Evolutionary conservation across 2,113 vertebrate species (phyloP).

Genomic region (Talpa occidentalis): DNA sequence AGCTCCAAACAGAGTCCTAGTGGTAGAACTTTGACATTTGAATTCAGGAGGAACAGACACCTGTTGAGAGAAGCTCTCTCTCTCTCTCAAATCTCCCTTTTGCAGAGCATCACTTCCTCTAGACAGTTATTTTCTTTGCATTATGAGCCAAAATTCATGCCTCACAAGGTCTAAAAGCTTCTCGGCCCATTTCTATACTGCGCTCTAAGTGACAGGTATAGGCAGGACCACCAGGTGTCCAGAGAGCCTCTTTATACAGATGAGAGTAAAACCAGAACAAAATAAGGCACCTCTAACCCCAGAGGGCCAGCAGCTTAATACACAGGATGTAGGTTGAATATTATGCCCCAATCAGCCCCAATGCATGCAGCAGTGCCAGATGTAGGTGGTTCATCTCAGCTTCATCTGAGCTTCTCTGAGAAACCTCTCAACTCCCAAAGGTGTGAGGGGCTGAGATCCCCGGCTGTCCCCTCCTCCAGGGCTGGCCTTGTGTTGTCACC

Average conservation of each 20-base stretch:
- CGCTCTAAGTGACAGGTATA: background rate
- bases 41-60: background rate
- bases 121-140: background rate
- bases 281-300: background rate
- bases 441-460: background rate
- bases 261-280: background rate
- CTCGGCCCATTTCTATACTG: background rate
- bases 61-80: background rate
- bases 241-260: background rate
- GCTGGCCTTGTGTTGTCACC: too few relatives aligned
- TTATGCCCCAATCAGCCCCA: too few relatives aligned
- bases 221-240: accelerated
- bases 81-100: background rate
- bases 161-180: too few relatives aligned
- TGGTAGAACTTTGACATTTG: background rate
- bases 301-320: background rate
- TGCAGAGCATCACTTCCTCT: background rate
- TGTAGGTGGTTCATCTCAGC: background rate
- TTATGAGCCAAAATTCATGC: background rate
- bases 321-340: background rate
- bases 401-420: background rate
- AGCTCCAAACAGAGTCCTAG: too few relatives aligned
- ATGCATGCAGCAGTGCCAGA: accelerated
- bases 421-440: background rate
- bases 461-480: accelerated